phyloP scores from a whole-genome alignment of 2,888 invertebrate species.

The Cryptus armator region DNA sequence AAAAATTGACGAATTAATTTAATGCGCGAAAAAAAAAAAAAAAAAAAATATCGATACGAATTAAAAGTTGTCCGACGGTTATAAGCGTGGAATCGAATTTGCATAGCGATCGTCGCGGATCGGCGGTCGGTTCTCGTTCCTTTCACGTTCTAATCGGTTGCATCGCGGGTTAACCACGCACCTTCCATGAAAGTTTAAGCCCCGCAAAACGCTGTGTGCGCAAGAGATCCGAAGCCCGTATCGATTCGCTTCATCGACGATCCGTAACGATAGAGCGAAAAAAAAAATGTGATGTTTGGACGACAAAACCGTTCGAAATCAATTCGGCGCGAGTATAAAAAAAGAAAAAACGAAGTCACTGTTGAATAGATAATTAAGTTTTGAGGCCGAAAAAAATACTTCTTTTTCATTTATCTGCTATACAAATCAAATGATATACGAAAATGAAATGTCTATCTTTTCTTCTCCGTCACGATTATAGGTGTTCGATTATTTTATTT shows the following conservation, averaged over 20 bases:
- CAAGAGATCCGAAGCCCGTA: slow-evolving; percentile 23
- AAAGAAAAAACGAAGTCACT: background rate
- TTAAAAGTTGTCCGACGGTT: slow-evolving; percentile 11
- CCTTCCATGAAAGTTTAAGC: slow-evolving; percentile 36
- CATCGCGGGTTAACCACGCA: slow-evolving; percentile 13
- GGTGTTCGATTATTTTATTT: too few species aligned
- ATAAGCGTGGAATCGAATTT: slow-evolving; percentile 30
- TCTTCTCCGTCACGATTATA: too few species aligned
- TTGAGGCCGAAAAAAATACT: background rate
- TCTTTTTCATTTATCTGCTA: background rate
- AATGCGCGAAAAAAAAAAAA: slow-evolving; percentile 28
- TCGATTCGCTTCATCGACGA: slow-evolving; percentile 46
- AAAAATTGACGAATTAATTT: background rate
- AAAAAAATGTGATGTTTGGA: background rate
- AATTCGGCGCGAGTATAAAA: background rate
- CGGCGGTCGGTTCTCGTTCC: slow-evolving; percentile 16
- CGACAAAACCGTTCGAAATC: background rate
- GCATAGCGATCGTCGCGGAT: slow-evolving; percentile 32
- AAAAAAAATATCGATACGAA: slow-evolving; percentile 7
- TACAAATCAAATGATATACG: background rate
- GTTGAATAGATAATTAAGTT: background rate
- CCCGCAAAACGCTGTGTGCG: background rate
- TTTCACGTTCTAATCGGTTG: slow-evolving; percentile 52
- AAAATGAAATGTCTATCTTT: too few species aligned
- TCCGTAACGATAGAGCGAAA: slow-evolving; percentile 17